Evolutionary conservation across 1,140 invertebrate genomes (phyloP).

Genomic region (Sweltsa coloradensis): DNA sequence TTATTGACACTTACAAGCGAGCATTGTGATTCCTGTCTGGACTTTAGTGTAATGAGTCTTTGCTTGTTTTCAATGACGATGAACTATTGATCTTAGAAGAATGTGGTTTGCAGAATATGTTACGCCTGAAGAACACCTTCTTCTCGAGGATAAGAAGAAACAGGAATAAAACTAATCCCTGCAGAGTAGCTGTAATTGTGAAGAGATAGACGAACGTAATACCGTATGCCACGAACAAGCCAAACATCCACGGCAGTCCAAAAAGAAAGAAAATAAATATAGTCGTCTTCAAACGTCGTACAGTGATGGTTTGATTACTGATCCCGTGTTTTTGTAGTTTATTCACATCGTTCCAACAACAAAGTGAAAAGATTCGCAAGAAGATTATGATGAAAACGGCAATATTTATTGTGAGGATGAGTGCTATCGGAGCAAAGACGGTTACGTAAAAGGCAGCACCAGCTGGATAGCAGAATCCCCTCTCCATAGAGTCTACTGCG

Average conservation of each 20-base stretch:
- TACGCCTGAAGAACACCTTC: too few relatives aligned
- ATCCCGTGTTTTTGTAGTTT: neutral
- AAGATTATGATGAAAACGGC: slow-evolving; percentile 31
- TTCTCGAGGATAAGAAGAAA: too few relatives aligned
- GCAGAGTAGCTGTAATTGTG: slow-evolving; percentile 3
- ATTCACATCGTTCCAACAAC: neutral
- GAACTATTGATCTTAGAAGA: too few relatives aligned
- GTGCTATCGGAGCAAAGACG: slow-evolving; percentile 38
- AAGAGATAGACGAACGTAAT: slow-evolving; percentile 3
- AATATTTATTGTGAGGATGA: slow-evolving; percentile 39
- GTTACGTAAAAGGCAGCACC: slow-evolving; percentile 36
- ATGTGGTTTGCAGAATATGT: too few relatives aligned
- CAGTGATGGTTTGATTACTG: neutral
- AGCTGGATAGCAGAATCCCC: slow-evolving; percentile 9
- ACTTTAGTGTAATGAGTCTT: too few relatives aligned
- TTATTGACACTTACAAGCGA: too few relatives aligned
- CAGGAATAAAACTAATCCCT: slow-evolving; percentile 3
- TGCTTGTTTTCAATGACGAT: too few relatives aligned
- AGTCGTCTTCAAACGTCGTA: neutral
- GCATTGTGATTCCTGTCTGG: too few relatives aligned
- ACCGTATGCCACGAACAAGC: neutral
- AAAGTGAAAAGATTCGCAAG: slow-evolving; percentile 1
- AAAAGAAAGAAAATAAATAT: slow-evolving; percentile 2
- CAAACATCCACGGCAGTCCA: slow-evolving; percentile 4
- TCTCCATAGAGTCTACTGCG: slow-evolving; percentile 21